Evolutionary conservation across 1,140 invertebrate genomes (phyloP).

Genomic region (Philopotamus ludificatus): DNA sequence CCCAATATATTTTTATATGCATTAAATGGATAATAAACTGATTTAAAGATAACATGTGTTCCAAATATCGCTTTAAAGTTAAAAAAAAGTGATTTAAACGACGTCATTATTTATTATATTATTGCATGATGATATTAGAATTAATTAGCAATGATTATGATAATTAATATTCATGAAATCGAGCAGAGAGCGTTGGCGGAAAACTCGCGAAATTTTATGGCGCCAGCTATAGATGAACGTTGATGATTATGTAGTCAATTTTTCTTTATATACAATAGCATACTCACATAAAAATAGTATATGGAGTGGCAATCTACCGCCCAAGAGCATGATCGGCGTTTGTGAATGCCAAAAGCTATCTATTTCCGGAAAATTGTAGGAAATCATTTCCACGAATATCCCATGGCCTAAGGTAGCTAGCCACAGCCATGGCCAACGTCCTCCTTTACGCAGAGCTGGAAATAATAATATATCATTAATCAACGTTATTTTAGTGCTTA

Average conservation of each 20-base stretch:
- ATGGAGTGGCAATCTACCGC: conserved; percentile 66
- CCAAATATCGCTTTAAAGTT: too few relatives aligned
- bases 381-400: conserved; percentile 60
- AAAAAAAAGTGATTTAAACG: too few relatives aligned
- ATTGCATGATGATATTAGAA: neutral
- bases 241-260: too few relatives aligned
- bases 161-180: neutral
- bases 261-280: too few relatives aligned
- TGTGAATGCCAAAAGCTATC: conserved; percentile 82
- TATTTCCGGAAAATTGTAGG: conserved; percentile 62
- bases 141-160: neutral
- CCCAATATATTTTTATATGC: too few relatives aligned
- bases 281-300: conserved; percentile 72
- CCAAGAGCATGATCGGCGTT: conserved; percentile 68
- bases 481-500: too few relatives aligned
- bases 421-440: conserved; percentile 71
- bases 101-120: neutral
- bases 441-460: conserved; percentile 65
- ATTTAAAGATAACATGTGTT: too few relatives aligned
- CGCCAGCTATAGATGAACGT: too few relatives aligned
- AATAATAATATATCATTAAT: conserved; percentile 24
- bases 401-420: conserved; percentile 67
- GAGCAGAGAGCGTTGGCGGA: too few relatives aligned
- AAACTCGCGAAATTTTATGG: too few relatives aligned
- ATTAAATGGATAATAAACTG: too few relatives aligned